Conservation (phyloP, 2,888 invertebrate genomes). For the Eupsilia transversa region DNA sequence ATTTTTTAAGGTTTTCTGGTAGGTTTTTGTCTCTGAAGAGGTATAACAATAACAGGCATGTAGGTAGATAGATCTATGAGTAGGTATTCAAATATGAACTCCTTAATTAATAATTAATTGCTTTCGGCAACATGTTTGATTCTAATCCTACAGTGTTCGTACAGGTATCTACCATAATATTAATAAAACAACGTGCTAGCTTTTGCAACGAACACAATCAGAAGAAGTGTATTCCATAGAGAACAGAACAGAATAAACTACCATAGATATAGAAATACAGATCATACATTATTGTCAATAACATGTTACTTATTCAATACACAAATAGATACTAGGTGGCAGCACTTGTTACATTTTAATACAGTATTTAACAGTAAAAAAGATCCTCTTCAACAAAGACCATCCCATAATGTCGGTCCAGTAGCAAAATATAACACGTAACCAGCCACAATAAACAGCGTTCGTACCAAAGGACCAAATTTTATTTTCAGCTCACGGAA, state of each 20-base stretch:
- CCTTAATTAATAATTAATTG: background rate
- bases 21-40: background rate
- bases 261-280: too few species aligned
- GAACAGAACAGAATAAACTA: too few species aligned
- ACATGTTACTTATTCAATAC: too few species aligned
- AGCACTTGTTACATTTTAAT: too few species aligned
- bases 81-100: too few species aligned
- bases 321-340: background rate
- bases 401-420: background rate
- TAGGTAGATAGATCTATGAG: too few species aligned
- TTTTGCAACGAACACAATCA: too few species aligned
- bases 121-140: background rate
- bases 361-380: background rate
- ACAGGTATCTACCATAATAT: too few species aligned
- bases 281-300: too few species aligned
- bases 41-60: background rate
- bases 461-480: slow-evolving; percentile 1
- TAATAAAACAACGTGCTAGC: too few species aligned
- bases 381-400: background rate
- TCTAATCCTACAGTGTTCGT: background rate
- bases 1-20: background rate
- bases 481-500: slow-evolving; percentile 40
- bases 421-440: too few species aligned
- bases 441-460: background rate
- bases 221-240: too few species aligned